These are phyloP conservation scores for Anthopleura xanthogrammica DNA, from an alignment of 92 coral and sea anemone species.

Conservation along the genomic window DNA sequence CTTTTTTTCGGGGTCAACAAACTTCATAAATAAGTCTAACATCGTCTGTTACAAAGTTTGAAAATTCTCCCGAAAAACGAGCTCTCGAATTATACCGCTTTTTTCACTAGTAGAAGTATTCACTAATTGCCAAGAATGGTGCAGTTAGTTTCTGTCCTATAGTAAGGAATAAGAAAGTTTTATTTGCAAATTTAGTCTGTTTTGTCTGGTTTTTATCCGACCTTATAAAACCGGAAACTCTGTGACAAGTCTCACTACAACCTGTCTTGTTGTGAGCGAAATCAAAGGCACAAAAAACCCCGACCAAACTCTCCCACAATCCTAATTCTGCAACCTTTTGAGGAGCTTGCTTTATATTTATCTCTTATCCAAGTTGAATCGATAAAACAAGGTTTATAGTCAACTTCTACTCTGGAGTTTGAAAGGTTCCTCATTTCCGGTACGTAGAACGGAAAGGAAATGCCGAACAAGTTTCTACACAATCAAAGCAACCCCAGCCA, in stretches of 20 bases:
- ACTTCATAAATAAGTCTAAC: not conserved
- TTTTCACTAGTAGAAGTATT: not conserved
- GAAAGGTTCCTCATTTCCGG: conserved; percentile 17
- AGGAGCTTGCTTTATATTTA: not conserved
- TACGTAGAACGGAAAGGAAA: conserved; percentile 56
- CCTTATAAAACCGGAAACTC: conserved; percentile 4
- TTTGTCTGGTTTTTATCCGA: not conserved
- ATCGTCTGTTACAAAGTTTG: not conserved
- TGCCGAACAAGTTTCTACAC: conserved; percentile 54
- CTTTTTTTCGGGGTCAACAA: not conserved
- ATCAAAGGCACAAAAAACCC: not conserved
- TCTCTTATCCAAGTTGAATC: not conserved
- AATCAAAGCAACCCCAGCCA: conserved; percentile 49
- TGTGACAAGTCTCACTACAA: not conserved
- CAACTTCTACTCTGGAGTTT: not conserved
- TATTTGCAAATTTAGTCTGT: not conserved
- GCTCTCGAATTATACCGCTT: not conserved
- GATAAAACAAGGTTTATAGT: not conserved
- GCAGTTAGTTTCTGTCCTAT: not conserved
- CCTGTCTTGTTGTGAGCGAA: not conserved
- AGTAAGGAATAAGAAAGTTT: not conserved
- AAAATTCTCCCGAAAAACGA: not conserved
- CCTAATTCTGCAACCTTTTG: not conserved
- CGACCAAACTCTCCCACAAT: not conserved
- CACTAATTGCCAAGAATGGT: not conserved